Evolutionary conservation across 2,888 invertebrate species (phyloP), one percentile per base, ranked within the genome.

Genomic region (Stenodera caucasica): DNA sequence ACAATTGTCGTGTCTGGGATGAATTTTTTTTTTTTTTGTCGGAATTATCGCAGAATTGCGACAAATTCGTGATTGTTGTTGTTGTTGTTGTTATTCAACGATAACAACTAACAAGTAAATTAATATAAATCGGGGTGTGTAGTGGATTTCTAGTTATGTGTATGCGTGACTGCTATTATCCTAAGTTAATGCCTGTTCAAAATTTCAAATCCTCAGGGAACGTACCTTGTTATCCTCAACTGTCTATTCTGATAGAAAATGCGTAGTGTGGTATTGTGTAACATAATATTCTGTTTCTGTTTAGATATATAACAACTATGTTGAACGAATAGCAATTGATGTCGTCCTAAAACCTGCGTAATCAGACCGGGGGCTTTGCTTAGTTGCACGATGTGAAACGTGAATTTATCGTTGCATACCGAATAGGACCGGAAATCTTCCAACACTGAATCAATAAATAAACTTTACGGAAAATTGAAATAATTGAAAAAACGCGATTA

Each of bases 101-200:
- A n/a, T n/a, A 62, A 62, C 60, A 58, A 64, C 65, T 62, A 68
- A 64, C 63, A 63, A 63, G 64, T 60, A 61, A 66, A 67, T 68
- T 67, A 68, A 68, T 67, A 67, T 64, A 68, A 67, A 68, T 67
- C 66, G 66, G 65, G 1, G 32, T 32, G n/a, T 11, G 49, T 59
- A 52, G 65, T 62, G 67, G 60, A 61, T 67, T 45, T 18, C 45
- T 12, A 21, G 21, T 21, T 21, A 60, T 50, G 51, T 63, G 45
- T 57, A 54, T 65, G 56, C 58, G 49, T 53, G 61, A 55, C 49
- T 58, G 61, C 53, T 58, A 58, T 60, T 61, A 65, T 61, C 59
- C 65, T 54, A 45, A 53, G 53, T 65, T 68, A 68, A 68, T 68
- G 60, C 62, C 59, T 61, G 59, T 55, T 64, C 64, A 65, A 68